Evolutionary conservation across 1,140 invertebrate genomes (phyloP), one percentile per base, ranked within the genome.

Genomic region (Gryon sp.): DNA sequence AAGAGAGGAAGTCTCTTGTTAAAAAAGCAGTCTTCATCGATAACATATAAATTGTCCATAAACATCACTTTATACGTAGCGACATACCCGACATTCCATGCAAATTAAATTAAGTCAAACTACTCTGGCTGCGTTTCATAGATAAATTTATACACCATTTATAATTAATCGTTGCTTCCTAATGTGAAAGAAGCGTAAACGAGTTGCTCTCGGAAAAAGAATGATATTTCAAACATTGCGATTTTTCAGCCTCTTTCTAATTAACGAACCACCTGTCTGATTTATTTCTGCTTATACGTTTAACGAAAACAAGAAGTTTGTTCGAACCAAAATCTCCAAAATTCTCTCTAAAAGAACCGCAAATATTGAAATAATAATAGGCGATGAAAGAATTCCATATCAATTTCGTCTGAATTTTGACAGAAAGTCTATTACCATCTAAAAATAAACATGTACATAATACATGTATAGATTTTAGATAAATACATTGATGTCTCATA

Each of bases 61-160:
- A 69, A 45, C 34, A 45, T 50, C 55, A 38, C 26, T 60, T 70
- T 60, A 53, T 60, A 53, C 46, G 45, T 32, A 69, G 40, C 24
- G 32, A 40, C 15, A 69, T 59, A 53, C 24, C 26, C 28, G n/a
- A 34, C 41, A 59, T 69, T 69, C 65, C 24, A 50, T 40, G 65
- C 65, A 69, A 69, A 69, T 69, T 70, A 53, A 70, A 52, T 34
- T 60, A 70, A 69, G 59, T 16, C 7, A 18, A 43, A 20, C 38
- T 34, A 34, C 14, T 19, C 24, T 43, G 3, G n/a, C 32, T 5
- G 24, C 30, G 19, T 60, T 52, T 60, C 19, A 14, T n/a, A 45
- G 16, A 70, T 60, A 53, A 43, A 53, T 60, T 60, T 53, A 40
- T 36, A 11, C n/a, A 4, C 7, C 30, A 12, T 40, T 60, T 45